These are phyloP conservation scores for Pseudanteris insignis DNA, from an alignment of 2,888 invertebrate species.

Conservation along the genomic window DNA sequence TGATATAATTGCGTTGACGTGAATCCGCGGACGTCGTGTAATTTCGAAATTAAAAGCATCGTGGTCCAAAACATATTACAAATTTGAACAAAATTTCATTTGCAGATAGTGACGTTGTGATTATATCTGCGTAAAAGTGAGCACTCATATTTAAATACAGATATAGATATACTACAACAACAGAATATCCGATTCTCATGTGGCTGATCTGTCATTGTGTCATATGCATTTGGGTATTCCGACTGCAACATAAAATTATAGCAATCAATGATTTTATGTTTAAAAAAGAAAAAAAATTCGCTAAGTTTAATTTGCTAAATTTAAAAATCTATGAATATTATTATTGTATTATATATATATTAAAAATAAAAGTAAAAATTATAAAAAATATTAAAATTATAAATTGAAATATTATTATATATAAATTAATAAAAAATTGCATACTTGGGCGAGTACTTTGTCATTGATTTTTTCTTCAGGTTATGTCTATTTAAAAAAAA, in stretches of 20 bases:
- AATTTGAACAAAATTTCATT: slow-evolving; percentile 24
- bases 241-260: slow-evolving; percentile 4
- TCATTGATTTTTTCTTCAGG: too few relatives aligned
- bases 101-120: slow-evolving; percentile 13
- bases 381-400: too few relatives aligned
- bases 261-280: too few relatives aligned
- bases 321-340: too few relatives aligned
- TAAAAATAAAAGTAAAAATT: too few relatives aligned
- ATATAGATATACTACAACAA: slow-evolving; percentile 8
- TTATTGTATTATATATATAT: too few relatives aligned
- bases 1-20: not conserved
- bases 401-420: too few relatives aligned
- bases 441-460: too few relatives aligned
- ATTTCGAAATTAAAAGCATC: slow-evolving; percentile 9
- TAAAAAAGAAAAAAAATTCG: too few relatives aligned
- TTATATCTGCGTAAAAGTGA: slow-evolving; percentile 14
- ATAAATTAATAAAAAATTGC: too few relatives aligned
- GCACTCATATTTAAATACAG: slow-evolving; percentile 28
- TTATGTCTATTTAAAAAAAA: too few relatives aligned
- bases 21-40: not conserved
- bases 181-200: slow-evolving; percentile 32
- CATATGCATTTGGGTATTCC: slow-evolving; percentile 22
- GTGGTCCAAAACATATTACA: slow-evolving; percentile 16
- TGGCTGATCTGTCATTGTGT: slow-evolving; percentile 34
- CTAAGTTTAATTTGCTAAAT: too few relatives aligned